Percentiles rank a stretch among this genome's conserved stretches.
Conservation (phyloP, 2,888 invertebrate genomes). For the Eristalis arbustorum region DNA sequence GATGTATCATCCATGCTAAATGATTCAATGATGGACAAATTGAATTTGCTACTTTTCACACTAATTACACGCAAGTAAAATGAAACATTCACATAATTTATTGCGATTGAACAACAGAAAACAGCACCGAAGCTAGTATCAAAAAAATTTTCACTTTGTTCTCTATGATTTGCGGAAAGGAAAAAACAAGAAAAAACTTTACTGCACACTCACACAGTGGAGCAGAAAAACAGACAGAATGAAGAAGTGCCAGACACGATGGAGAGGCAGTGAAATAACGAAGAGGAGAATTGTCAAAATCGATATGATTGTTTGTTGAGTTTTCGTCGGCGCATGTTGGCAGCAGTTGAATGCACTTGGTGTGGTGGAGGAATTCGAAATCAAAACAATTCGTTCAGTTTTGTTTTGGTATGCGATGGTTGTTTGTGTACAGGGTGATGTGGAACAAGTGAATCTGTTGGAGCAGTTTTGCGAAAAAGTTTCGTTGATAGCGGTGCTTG, state of each 20-base stretch:
- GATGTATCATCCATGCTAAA: conserved; percentile 79
- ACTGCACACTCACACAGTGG: conserved; percentile 30
- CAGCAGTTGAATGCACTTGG: conserved; percentile 9
- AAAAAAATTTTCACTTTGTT: conserved; percentile 59
- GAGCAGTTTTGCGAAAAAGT: background rate
- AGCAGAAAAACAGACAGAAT: conserved; percentile 52
- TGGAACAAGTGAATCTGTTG: background rate
- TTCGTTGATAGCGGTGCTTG: background rate
- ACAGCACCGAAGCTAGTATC: conserved; percentile 9
- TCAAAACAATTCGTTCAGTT: conserved; percentile 60
- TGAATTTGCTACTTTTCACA: conserved; percentile 18
- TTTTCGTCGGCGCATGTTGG: conserved; percentile 36
- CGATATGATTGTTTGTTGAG: conserved; percentile 28
- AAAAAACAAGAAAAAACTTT: conserved; percentile 57
- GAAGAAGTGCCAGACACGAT: background rate
- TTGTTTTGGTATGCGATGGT: background rate
- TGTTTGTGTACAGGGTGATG: conserved; percentile 13
- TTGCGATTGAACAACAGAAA: background rate
- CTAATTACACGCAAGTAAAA: conserved; percentile 7
- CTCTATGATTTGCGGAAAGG: conserved; percentile 17
- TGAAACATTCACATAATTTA: conserved; percentile 57
- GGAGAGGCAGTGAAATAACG: background rate
- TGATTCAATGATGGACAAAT: conserved; percentile 57
- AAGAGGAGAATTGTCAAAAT: conserved; percentile 58
- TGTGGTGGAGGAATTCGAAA: conserved; percentile 24